A percentile compares a stretch with the other conserved stretches of the same genome.
Conservation (phyloP, 2,797 vertebrate genomes). For the Sandelia bainsii region DNA sequence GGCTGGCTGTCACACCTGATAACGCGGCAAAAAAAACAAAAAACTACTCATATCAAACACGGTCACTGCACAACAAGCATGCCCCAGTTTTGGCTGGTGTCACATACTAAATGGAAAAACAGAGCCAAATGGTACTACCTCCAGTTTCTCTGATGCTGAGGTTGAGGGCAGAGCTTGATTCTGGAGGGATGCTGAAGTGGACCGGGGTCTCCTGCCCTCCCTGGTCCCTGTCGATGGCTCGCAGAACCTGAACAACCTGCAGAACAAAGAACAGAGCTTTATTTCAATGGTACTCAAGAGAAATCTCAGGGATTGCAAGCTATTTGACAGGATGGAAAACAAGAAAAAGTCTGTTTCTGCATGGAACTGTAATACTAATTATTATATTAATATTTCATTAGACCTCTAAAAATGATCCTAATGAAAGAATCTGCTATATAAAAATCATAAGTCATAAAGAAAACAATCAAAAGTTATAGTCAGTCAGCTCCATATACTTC, state of each 20-base stretch:
- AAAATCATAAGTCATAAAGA: no score
- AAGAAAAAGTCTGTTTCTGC: neutral
- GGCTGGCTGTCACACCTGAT: conserved; percentile 89
- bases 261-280: conserved; percentile 13
- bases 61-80: conserved; percentile 18
- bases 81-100: conserved; percentile 22
- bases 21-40: conserved; percentile 32
- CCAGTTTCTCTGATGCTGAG: conserved; percentile 86
- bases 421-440: neutral
- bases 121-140: conserved; percentile 75
- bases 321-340: neutral
- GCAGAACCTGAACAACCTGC: conserved; percentile 89
- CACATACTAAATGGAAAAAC: conserved; percentile 4
- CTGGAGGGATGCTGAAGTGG: conserved; percentile 87
- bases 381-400: neutral
- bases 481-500: neutral
- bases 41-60: conserved; percentile 31
- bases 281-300: neutral
- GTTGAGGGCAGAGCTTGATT: conserved; percentile 84
- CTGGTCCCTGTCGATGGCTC: conserved; percentile 88
- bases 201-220: conserved; percentile 81
- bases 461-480: no score
- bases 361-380: neutral
- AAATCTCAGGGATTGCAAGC: neutral
- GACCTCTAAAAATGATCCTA: neutral